Conservation (phyloP, 2,888 invertebrate species). For the Dysmachus trigonus region DNA sequence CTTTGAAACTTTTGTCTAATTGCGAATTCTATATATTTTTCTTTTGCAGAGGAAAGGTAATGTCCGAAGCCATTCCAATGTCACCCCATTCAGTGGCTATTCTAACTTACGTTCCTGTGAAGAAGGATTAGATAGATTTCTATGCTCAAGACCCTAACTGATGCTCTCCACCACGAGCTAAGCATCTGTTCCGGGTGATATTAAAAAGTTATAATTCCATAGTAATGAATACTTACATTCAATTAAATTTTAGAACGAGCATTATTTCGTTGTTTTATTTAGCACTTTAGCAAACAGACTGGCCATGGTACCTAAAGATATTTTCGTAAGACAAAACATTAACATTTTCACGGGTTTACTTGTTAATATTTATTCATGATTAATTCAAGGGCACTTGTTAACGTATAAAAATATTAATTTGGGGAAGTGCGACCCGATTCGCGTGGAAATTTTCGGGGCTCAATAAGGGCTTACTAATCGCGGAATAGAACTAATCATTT, state of each 20-base stretch:
- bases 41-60: conserved; percentile 69
- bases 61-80: conserved; percentile 68
- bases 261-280: neutral
- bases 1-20: neutral
- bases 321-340: no score
- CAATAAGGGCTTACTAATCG: no score
- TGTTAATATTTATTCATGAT: no score
- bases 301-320: no score
- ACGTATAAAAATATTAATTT: no score
- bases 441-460: no score
- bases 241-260: neutral
- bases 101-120: conserved; percentile 74
- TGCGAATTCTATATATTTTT: neutral
- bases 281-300: no score
- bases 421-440: no score
- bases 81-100: conserved; percentile 73
- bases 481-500: no score
- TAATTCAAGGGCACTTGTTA: no score
- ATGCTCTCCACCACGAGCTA: neutral
- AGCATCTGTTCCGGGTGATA: neutral
- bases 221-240: neutral
- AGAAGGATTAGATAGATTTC: conserved; percentile 46
- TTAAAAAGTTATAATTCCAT: neutral
- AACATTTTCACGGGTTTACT: no score
- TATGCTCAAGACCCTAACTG: neutral